Conservation (phyloP, 2,113 vertebrate genomes). For the Dunckerocampus dactyliophorus region DNA sequence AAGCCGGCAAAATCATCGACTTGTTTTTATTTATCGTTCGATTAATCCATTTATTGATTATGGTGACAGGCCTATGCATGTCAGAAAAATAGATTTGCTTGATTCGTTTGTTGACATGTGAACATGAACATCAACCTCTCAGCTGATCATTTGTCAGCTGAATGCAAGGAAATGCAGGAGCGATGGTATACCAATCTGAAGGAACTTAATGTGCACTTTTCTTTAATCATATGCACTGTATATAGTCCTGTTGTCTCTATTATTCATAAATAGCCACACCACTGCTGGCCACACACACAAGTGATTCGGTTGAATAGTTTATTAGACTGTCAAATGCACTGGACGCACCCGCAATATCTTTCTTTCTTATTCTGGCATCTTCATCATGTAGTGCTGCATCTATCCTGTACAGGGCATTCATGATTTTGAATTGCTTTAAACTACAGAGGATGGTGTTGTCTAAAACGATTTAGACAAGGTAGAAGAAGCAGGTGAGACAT, state of each 20-base stretch:
- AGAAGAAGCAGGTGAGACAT: neutral
- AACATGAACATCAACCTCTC: no score
- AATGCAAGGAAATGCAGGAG: no score
- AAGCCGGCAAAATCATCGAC: no score
- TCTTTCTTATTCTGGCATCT: conserved; percentile 9
- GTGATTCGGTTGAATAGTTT: conserved; percentile 21
- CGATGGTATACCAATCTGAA: no score
- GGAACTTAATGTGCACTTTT: conserved; percentile 4
- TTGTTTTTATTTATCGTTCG: no score
- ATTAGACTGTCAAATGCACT: conserved; percentile 29
- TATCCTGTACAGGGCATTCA: conserved; percentile 8
- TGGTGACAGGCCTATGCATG: no score
- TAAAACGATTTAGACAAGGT: neutral
- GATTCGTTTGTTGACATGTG: no score
- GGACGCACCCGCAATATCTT: conserved; percentile 20
- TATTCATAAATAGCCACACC: conserved; percentile 39
- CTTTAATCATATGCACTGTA: conserved; percentile 21
- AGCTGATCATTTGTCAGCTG: no score
- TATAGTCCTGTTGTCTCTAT: conserved; percentile 27
- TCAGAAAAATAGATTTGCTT: no score
- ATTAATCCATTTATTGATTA: no score
- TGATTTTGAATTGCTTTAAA: conserved; percentile 18
- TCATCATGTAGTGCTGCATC: conserved; percentile 1
- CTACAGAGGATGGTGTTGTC: conserved; percentile 5
- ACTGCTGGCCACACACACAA: conserved; percentile 24